Evolutionary conservation across 2,888 invertebrate genomes (phyloP).

Genomic region (Cephus pulcher): DNA sequence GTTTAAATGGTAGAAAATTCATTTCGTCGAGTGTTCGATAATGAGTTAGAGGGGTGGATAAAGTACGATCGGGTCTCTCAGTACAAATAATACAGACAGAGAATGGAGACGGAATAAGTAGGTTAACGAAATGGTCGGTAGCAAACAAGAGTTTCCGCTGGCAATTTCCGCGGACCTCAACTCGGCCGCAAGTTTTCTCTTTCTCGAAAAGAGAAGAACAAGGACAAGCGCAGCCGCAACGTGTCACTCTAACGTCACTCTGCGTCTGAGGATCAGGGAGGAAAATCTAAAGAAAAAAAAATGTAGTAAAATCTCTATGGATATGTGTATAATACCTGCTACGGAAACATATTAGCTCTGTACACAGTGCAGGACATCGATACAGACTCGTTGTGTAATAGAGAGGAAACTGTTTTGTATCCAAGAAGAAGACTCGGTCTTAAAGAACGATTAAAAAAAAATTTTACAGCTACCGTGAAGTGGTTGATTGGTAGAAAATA

Average conservation of each 20-base stretch:
- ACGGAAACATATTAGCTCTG: too few species aligned
- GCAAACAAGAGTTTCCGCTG: conserved; percentile 43
- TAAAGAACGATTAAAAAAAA: conserved; percentile 15
- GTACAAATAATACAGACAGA: conserved; percentile 14
- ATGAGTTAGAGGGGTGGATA: conserved; percentile 18
- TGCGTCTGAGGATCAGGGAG: too few species aligned
- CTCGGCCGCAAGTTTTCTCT: conserved; percentile 38
- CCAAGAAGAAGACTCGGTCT: conserved; percentile 6
- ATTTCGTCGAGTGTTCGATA: background rate
- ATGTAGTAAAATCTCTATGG: too few species aligned
- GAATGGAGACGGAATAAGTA: conserved; percentile 41
- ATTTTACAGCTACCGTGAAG: conserved; percentile 28
- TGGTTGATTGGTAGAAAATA: conserved; percentile 37
- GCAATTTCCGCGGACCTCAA: conserved; percentile 43
- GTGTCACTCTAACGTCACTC: too few species aligned
- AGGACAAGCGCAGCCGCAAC: too few species aligned
- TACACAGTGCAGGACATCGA: too few species aligned
- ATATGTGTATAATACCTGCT: too few species aligned
- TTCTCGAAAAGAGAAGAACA: background rate
- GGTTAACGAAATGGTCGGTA: conserved; percentile 48
- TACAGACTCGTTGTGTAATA: too few species aligned
- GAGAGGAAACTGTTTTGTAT: too few species aligned
- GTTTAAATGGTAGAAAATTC: conserved; percentile 22
- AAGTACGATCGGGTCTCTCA: conserved; percentile 23
- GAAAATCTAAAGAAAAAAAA: too few species aligned